Evolutionary conservation across 1,140 invertebrate genomes (phyloP).

Genomic region (Temnothorax curvispinosus): DNA sequence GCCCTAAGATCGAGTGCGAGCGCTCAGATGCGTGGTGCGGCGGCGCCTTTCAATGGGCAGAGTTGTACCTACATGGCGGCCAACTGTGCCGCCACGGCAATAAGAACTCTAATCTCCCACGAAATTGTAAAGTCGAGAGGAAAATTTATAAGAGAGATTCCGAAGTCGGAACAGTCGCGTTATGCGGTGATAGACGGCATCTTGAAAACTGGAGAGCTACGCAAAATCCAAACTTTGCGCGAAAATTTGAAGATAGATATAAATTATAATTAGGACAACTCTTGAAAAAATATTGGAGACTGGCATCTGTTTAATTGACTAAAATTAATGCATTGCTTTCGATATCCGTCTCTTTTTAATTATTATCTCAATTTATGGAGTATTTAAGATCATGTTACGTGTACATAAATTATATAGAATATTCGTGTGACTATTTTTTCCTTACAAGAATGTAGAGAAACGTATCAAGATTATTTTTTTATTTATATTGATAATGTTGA

Average conservation of each 20-base stretch:
- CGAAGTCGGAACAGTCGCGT: neutral
- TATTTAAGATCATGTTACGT: neutral
- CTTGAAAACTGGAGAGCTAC: neutral
- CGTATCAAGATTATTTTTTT: neutral
- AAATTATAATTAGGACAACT: neutral
- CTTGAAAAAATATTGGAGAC: neutral
- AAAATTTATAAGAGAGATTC: conserved; percentile 75
- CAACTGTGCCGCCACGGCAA: conserved; percentile 67
- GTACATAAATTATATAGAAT: neutral
- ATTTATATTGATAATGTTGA: neutral
- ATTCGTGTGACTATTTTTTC: neutral
- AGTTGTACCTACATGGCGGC: conserved; percentile 67
- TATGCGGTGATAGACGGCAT: neutral
- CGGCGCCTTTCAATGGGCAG: conserved; percentile 72
- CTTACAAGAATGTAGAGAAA: neutral
- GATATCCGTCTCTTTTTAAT: neutral
- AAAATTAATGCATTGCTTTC: neutral
- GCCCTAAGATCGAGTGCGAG: conserved; percentile 63
- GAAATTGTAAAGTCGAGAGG: conserved; percentile 76
- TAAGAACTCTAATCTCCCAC: conserved; percentile 79
- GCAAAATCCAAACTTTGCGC: neutral
- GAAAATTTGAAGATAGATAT: neutral
- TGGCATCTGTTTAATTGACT: neutral
- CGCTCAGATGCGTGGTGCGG: conserved; percentile 62
- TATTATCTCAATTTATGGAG: neutral